Conservation (phyloP, 2,113 vertebrate genomes). For the Phylloscopus whistleri region DNA sequence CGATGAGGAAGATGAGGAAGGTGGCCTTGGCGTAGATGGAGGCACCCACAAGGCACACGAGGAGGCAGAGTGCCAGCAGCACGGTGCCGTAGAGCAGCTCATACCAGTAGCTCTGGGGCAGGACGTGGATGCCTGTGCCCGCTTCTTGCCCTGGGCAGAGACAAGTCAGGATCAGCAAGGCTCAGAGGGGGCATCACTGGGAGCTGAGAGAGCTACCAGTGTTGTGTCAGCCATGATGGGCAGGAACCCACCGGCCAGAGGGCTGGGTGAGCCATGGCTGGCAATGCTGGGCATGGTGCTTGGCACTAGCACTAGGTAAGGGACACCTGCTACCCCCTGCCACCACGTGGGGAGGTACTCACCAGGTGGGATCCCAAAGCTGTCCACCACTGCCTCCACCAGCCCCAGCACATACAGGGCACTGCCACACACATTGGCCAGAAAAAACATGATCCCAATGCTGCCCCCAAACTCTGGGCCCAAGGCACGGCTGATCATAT, state of each 20-base stretch:
- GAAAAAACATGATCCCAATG: conserved; percentile 91
- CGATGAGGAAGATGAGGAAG: conserved; percentile 89
- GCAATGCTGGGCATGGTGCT: not conserved
- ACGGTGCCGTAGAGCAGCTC: conserved; percentile 81
- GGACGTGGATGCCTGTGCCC: conserved; percentile 43
- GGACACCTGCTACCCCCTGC: not conserved
- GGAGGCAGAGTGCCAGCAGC: conserved; percentile 80
- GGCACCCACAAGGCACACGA: conserved; percentile 87
- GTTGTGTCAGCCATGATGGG: rapidly evolving
- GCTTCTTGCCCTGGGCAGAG: conserved; percentile 11
- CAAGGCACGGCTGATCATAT: conserved; percentile 92
- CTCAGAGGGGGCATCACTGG: rapidly evolving
- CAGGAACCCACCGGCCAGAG: not conserved
- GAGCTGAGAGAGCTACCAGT: not conserved
- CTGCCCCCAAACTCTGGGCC: conserved; percentile 91
- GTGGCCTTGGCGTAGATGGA: conserved; percentile 89
- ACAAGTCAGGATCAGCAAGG: not conserved
- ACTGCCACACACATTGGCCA: conserved; percentile 88
- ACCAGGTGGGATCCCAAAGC: conserved; percentile 81
- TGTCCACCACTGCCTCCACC: conserved; percentile 84
- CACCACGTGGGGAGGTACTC: rapidly evolving
- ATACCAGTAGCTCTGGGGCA: conserved; percentile 87
- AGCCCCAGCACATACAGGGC: conserved; percentile 87
- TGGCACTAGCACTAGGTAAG: not conserved
- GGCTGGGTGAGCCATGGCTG: not conserved